Conservation (phyloP, 2,888 invertebrate species). For the Megastigmus dorsalis region DNA sequence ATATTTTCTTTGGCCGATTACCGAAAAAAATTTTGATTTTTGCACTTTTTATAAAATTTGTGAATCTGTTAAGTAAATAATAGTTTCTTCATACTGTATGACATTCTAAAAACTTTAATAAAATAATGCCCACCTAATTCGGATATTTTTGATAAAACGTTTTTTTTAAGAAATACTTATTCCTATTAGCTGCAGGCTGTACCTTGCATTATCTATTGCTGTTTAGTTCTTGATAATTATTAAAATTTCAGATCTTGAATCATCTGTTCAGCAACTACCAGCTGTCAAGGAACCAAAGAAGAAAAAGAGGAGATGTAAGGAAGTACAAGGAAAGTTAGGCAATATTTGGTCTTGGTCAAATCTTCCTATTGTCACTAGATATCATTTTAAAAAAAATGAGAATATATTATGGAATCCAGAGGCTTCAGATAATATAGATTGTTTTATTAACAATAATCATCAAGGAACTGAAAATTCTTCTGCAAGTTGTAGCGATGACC, state of each 20-base stretch:
- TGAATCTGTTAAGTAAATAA: too few species aligned
- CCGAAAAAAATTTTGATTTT: too few species aligned
- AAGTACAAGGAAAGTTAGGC: constrained; percentile 55
- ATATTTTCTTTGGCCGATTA: too few species aligned
- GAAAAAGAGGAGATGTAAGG: constrained; percentile 45
- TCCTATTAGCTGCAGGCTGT: too few species aligned
- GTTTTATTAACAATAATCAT: constrained; percentile 32
- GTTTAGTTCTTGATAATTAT: neutral
- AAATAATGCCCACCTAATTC: too few species aligned
- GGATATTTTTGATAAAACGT: too few species aligned
- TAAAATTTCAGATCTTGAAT: constrained; percentile 26
- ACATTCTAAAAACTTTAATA: too few species aligned
- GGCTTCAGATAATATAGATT: constrained; percentile 34
- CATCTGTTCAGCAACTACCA: constrained; percentile 32
- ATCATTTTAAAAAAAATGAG: constrained; percentile 61
- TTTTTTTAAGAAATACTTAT: too few species aligned
- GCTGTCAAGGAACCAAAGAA: constrained; percentile 43
- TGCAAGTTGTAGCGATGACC: constrained; percentile 43
- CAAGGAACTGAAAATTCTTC: constrained; percentile 42
- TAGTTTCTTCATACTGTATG: too few species aligned
- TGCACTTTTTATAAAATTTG: too few species aligned
- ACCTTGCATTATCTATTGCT: too few species aligned
- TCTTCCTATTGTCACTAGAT: constrained; percentile 68
- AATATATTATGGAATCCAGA: constrained; percentile 54
- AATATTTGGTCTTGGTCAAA: constrained; percentile 67